A percentile compares a stretch with the other conserved stretches of the same genome.
Conservation (phyloP, 2,113 vertebrate genomes). For the Halcyon malimbica region DNA sequence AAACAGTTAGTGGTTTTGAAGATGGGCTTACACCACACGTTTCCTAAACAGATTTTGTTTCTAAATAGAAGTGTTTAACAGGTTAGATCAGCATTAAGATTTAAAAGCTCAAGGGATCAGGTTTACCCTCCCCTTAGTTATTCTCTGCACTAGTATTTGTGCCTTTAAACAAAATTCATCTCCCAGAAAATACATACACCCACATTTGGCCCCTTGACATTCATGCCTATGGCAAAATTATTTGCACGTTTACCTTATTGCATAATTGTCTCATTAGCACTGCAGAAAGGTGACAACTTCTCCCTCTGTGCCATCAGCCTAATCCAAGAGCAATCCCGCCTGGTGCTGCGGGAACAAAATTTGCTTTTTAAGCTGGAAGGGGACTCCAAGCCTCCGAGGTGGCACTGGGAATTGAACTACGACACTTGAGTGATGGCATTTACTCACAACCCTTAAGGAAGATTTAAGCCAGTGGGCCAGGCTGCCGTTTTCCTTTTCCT, state of each 20-base stretch:
- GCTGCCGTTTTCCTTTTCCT: neutral
- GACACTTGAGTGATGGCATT: neutral
- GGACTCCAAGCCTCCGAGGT: neutral
- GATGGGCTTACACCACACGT: neutral
- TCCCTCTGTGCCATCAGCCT: slow-evolving; percentile 9
- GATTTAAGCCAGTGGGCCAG: neutral
- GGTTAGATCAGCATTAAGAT: slow-evolving; percentile 2
- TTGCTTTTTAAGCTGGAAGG: neutral
- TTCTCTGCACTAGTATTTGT: neutral
- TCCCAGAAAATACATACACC: neutral
- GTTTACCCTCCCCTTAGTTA: neutral
- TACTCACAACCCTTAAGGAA: neutral
- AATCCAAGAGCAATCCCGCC: neutral
- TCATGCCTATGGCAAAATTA: slow-evolving; percentile 49
- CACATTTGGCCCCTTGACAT: slow-evolving; percentile 35
- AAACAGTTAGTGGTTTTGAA: slow-evolving; percentile 8
- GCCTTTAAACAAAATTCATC: neutral
- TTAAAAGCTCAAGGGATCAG: neutral
- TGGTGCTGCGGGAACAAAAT: neutral
- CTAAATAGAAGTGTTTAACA: slow-evolving; percentile 27
- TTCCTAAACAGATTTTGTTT: slow-evolving; percentile 27
- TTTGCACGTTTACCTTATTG: neutral
- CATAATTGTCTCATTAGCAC: slow-evolving; percentile 42
- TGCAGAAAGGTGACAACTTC: slow-evolving; percentile 11
- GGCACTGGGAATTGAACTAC: neutral